Conservation (phyloP, 2,113 vertebrate genomes). For the Malurus melanocephalus region DNA sequence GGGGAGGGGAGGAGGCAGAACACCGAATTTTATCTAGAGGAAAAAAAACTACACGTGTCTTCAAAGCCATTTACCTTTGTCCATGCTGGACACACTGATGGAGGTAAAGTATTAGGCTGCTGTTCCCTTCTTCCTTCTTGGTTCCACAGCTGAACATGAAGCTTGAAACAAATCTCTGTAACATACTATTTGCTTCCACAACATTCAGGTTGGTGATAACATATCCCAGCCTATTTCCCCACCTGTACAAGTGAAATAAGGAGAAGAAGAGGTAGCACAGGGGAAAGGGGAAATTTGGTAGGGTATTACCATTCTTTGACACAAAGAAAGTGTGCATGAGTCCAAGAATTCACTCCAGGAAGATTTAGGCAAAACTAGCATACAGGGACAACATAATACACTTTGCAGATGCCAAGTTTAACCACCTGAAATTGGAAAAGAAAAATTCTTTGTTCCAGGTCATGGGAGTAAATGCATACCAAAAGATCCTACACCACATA, state of each 20-base stretch:
- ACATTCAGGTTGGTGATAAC: not conserved
- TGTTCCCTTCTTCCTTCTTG: not conserved
- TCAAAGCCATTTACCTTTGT: not conserved
- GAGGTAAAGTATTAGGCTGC: not conserved
- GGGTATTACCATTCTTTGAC: not conserved
- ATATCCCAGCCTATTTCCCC: not conserved
- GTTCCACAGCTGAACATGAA: not conserved
- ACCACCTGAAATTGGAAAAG: not conserved
- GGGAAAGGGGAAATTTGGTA: not conserved
- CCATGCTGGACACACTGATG: not conserved
- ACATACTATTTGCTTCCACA: not conserved
- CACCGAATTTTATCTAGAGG: not conserved
- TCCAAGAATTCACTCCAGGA: not conserved
- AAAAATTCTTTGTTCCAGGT: conserved; percentile 23
- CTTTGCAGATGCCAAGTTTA: not conserved
- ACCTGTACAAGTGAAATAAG: not conserved
- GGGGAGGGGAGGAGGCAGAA: not conserved
- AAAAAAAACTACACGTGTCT: not conserved
- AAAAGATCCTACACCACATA: not conserved
- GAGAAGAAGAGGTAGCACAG: not conserved
- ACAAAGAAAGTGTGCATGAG: not conserved
- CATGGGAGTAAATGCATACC: not conserved
- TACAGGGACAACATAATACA: not conserved
- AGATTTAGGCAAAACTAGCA: not conserved
- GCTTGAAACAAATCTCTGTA: not conserved